Conservation (phyloP, 1,140 invertebrate genomes). For the Drosophila santomea region DNA sequence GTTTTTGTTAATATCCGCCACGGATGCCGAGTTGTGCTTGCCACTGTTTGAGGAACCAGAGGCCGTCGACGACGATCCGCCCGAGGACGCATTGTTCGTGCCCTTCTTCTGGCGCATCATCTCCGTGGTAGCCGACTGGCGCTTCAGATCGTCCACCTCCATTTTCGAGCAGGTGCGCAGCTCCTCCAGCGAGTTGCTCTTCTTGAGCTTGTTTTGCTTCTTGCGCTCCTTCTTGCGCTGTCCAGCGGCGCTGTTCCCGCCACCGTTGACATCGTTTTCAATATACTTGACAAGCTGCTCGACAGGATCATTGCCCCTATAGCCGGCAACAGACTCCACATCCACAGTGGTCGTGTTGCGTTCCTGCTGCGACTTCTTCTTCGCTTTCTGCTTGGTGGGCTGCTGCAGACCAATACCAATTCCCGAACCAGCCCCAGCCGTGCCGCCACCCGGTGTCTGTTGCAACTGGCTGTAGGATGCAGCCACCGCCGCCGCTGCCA, state of each 20-base stretch:
- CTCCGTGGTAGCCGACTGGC: slow-evolving; percentile 81
- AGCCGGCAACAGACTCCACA: slow-evolving; percentile 86
- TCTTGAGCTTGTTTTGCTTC: slow-evolving; percentile 86
- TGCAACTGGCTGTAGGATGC: slow-evolving; percentile 58
- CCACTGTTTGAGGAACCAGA: slow-evolving; percentile 10
- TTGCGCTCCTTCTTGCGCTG: slow-evolving; percentile 73
- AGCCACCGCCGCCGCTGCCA: slow-evolving; percentile 58
- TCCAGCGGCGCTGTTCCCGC: slow-evolving; percentile 10
- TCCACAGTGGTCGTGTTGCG: slow-evolving; percentile 86
- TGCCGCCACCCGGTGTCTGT: slow-evolving; percentile 13
- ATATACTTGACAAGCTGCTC: slow-evolving; percentile 86
- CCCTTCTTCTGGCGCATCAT: slow-evolving; percentile 79
- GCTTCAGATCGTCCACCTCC: slow-evolving; percentile 81
- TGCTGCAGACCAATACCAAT: slow-evolving; percentile 14
- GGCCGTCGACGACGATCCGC: slow-evolving; percentile 4
- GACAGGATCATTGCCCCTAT: slow-evolving; percentile 87
- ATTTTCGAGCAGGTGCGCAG: slow-evolving; percentile 85
- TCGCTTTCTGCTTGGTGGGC: slow-evolving; percentile 60
- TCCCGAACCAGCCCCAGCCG: not conserved
- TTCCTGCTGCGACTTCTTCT: slow-evolving; percentile 83
- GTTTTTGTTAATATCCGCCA: slow-evolving; percentile 64
- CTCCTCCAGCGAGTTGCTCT: slow-evolving; percentile 89
- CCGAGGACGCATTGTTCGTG: slow-evolving; percentile 2
- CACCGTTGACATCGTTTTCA: slow-evolving; percentile 70
- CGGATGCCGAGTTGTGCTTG: slow-evolving; percentile 68